Base-by-base conservation (phyloP, 2,797 vertebrate species). In the Chiroxiphia lanceolata region DNA sequence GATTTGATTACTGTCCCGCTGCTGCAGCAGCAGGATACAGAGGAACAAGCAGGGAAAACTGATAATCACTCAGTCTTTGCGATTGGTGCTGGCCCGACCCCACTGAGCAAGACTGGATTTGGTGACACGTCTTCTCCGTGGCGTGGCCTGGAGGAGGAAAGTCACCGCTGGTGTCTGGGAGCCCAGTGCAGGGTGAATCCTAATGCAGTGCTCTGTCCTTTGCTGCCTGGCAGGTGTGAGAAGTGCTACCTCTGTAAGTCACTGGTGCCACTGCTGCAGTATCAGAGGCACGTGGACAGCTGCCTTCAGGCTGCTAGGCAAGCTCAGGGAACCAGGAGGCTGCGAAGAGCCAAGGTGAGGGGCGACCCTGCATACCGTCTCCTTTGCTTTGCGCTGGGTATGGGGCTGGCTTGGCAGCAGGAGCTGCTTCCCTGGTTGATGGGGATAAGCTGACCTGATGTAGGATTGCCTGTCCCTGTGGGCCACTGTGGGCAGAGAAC, bases 181-280 rank as follows among this genome's bases (percentile, higher is more conserved):
- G 94, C 87, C 64, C 1, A 0, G 91, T n/a, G 63, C 93, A 80
- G 88, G 95, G 83, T 27, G 36, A 87, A 96, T 97, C 95, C 95
- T 97, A 96, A 97, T 96, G 83, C 60, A 51, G 71, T 93, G 53
- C 94, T 89, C 95, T 97, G 93, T 78, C 61, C 96, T 97, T 98
- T 98, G 94, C 76, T 85, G 80, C 96, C 94, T 94, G 88, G 86
- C 96, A 97, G 94, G 98, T 96, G 84, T 96, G 98, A 99, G 98
- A 99, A 98, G 91, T 99, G 99, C 97, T 99, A 97, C 94, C 53
- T 99, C 85, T 99, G 99, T 97, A 98, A 98, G 94, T 98, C 97
- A 77, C 64, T 86, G 27, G 90, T 99, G 84, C 97, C 98, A 57
- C 80, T 98, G 48, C 97, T 95, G 93, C 98, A 99, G 15, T 99